phyloP scores from a whole-genome alignment of 2,888 invertebrate species.

The Pardosa pseudoannulata region DNA sequence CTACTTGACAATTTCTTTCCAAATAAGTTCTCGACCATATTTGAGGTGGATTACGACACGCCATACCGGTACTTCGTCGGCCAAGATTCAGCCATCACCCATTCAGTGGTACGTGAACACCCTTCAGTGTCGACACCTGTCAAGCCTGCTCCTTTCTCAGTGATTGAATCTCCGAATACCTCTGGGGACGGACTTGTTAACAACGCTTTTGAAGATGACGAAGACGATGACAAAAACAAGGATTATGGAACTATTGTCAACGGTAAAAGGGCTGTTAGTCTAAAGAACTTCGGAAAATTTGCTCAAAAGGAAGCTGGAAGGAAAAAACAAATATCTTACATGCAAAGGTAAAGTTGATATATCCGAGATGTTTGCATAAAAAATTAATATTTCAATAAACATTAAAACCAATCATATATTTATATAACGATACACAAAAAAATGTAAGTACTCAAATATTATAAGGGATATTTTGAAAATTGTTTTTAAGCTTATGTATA shows the following conservation, averaged over 20 bases:
- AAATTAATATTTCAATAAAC: too few relatives aligned
- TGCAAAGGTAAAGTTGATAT: slow-evolving; percentile 49
- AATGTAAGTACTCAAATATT: not conserved
- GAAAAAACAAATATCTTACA: slow-evolving; percentile 49
- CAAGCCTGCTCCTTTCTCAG: not conserved
- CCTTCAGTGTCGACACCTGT: slow-evolving; percentile 4
- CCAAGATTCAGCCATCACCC: slow-evolving; percentile 48
- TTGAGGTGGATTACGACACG: slow-evolving; percentile 95
- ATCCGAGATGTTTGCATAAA: too few relatives aligned
- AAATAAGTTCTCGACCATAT: slow-evolving; percentile 92
- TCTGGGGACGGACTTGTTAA: slow-evolving; percentile 52
- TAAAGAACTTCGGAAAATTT: slow-evolving; percentile 73
- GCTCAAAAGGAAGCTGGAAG: slow-evolving; percentile 69
- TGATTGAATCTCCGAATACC: slow-evolving; percentile 13
- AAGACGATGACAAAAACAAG: slow-evolving; percentile 42
- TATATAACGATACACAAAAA: too few relatives aligned
- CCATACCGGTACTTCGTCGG: slow-evolving; percentile 82
- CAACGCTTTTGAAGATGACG: slow-evolving; percentile 46
- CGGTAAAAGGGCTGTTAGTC: slow-evolving; percentile 74
- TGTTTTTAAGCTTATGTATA: too few relatives aligned
- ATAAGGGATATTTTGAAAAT: too few relatives aligned
- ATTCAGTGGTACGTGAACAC: slow-evolving; percentile 36
- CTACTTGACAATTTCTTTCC: slow-evolving; percentile 91
- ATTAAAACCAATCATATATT: too few relatives aligned
- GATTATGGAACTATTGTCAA: slow-evolving; percentile 73